Conservation (phyloP, 1,140 invertebrate genomes). For the Luehdorfia chinensis region DNA sequence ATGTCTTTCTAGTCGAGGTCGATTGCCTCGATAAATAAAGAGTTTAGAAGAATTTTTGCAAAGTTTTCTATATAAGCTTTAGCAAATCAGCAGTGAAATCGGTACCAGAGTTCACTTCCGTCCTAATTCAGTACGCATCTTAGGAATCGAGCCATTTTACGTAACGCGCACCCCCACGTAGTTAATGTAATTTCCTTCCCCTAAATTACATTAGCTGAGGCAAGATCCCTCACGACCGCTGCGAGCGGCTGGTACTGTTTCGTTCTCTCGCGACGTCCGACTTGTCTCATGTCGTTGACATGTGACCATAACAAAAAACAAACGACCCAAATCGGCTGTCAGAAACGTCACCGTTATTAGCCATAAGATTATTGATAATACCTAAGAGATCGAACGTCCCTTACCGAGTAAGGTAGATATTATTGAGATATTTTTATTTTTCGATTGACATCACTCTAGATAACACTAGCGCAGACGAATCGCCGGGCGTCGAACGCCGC, state of each 20-base stretch:
- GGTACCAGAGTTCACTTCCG: conserved; percentile 76
- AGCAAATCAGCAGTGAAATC: conserved; percentile 73
- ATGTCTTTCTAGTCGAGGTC: conserved; percentile 52
- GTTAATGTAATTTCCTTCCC: conserved; percentile 71
- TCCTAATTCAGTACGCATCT: conserved; percentile 75
- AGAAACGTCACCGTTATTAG: conserved; percentile 65
- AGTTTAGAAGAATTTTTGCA: conserved; percentile 68
- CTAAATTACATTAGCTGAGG: conserved; percentile 62
- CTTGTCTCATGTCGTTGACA: conserved; percentile 43
- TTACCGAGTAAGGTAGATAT: conserved; percentile 76
- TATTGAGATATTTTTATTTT: conserved; percentile 69
- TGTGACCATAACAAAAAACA: too few relatives aligned
- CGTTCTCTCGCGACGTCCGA: conserved; percentile 27
- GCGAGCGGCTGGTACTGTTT: conserved; percentile 35
- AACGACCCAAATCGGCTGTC: too few relatives aligned
- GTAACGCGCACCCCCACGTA: conserved; percentile 69
- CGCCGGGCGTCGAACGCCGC: too few relatives aligned
- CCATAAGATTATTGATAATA: conserved; percentile 72
- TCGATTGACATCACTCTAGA: conserved; percentile 64
- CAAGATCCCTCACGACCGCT: conserved; percentile 29
- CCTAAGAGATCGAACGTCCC: conserved; percentile 75
- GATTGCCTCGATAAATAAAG: conserved; percentile 46
- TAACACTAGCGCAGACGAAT: too few relatives aligned
- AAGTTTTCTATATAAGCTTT: conserved; percentile 71
- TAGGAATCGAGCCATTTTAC: conserved; percentile 76